These are phyloP conservation scores for Mus spretus DNA, from an alignment of 2,797 vertebrate species.

Conservation along the genomic window DNA sequence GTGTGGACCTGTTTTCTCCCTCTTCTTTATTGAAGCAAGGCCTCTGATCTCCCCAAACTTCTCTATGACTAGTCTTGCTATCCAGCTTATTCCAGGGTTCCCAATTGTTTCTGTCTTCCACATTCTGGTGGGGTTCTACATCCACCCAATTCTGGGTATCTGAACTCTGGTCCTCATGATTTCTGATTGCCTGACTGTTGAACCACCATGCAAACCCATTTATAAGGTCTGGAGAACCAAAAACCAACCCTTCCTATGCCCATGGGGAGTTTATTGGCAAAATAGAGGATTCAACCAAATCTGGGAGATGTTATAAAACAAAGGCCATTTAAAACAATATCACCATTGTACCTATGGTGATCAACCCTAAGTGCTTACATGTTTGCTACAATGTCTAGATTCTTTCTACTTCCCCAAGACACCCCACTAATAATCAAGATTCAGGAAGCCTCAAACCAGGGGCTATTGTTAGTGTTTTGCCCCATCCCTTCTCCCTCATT, in stretches of 20 bases:
- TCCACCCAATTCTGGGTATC: not conserved
- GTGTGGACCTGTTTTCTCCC: not conserved
- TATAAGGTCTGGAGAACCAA: not conserved
- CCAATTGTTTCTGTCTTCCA: not conserved
- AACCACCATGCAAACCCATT: not conserved
- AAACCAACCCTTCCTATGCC: not conserved
- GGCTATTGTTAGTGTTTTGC: too few species aligned
- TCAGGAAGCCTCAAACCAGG: not conserved
- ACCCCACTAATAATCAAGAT: not conserved
- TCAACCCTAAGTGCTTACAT: rapidly evolving
- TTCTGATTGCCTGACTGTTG: not conserved
- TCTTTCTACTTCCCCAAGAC: not conserved
- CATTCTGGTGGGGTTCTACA: too few species aligned
- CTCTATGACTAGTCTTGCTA: not conserved
- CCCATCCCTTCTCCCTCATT: not conserved
- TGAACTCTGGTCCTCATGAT: not conserved
- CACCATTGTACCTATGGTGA: not conserved
- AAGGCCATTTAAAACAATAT: too few species aligned
- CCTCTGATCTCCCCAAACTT: not conserved
- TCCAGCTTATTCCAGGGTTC: not conserved
- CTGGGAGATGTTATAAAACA: not conserved
- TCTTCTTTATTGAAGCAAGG: not conserved
- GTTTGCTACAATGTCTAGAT: rapidly evolving
- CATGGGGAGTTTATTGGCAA: not conserved
- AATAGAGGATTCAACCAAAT: not conserved